Evolutionary conservation across 2,113 vertebrate genomes (phyloP).

Genomic region (Chaetodon trifascialis): DNA sequence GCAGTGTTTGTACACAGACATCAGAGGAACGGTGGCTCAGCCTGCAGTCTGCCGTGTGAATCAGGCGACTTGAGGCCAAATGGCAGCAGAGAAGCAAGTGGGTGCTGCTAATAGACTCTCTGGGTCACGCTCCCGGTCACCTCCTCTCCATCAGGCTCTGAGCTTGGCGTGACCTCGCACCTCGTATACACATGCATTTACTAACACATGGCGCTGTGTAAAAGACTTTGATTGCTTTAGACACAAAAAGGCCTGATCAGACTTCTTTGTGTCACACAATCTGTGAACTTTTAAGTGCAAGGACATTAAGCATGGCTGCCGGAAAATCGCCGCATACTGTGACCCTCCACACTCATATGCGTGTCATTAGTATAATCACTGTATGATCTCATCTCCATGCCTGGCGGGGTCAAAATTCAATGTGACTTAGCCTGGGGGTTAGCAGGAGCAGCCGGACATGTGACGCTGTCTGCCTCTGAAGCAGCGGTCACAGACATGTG

Average conservation of each 20-base stretch:
- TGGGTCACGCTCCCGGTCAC: conserved; percentile 19
- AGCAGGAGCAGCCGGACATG: conserved; percentile 7
- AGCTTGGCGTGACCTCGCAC: not conserved
- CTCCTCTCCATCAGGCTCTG: conserved; percentile 7
- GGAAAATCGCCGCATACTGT: not conserved
- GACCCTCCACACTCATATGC: conserved; percentile 17
- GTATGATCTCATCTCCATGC: conserved; percentile 26
- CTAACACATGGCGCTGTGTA: not conserved
- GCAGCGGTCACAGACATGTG: conserved; percentile 38
- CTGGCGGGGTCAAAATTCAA: conserved; percentile 1
- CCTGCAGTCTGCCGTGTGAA: not conserved
- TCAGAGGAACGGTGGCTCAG: not conserved
- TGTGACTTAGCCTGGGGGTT: conserved; percentile 26
- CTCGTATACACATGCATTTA: not conserved
- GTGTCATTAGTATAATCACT: conserved; percentile 34
- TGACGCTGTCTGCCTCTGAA: conserved; percentile 13
- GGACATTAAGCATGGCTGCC: conserved; percentile 21
- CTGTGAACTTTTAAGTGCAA: conserved; percentile 1
- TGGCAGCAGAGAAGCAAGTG: conserved; percentile 8
- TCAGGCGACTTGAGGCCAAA: conserved; percentile 4
- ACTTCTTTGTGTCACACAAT: not conserved
- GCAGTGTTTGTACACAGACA: not conserved
- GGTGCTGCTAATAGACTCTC: conserved; percentile 11
- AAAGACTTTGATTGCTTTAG: not conserved
- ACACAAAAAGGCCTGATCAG: not conserved